Evolutionary conservation across 2,888 invertebrate genomes (phyloP).

Genomic region (Steinernema carpocapsae): DNA sequence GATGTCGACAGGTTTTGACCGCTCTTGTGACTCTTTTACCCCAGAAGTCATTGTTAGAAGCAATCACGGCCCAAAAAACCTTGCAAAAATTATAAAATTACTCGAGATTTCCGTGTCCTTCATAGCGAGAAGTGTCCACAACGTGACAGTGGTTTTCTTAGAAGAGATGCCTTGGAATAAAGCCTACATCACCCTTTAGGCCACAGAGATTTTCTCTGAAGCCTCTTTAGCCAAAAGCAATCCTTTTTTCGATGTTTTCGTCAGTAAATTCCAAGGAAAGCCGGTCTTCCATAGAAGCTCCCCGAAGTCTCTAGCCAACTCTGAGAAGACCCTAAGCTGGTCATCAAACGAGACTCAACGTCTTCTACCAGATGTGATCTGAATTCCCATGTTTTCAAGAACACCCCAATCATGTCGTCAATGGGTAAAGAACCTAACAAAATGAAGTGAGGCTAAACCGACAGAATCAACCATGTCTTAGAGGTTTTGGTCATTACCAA

Average conservation of each 20-base stretch:
- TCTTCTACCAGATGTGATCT: conserved; percentile 68
- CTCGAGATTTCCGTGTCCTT: conserved; percentile 60
- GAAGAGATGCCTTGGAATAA: conserved; percentile 67
- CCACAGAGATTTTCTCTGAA: conserved; percentile 37
- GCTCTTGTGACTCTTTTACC: conserved; percentile 14
- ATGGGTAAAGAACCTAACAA: conserved; percentile 56
- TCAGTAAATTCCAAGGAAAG: conserved; percentile 42
- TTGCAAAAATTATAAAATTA: conserved; percentile 39
- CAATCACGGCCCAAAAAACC: background rate
- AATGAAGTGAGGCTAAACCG: conserved; percentile 53
- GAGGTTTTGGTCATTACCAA: conserved; percentile 65
- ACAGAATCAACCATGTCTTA: conserved; percentile 61
- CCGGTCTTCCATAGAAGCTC: conserved; percentile 39
- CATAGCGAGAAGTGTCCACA: conserved; percentile 61
- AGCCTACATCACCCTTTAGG: conserved; percentile 57
- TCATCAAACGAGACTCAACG: conserved; percentile 64
- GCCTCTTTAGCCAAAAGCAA: conserved; percentile 22
- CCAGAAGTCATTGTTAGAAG: conserved; percentile 25
- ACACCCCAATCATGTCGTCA: conserved; percentile 59
- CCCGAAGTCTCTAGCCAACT: conserved; percentile 39
- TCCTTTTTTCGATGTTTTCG: conserved; percentile 61
- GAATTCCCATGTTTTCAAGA: conserved; percentile 56
- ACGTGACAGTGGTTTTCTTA: conserved; percentile 59
- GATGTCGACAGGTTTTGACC: conserved; percentile 31
- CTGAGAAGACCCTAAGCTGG: conserved; percentile 47